These are phyloP conservation scores for Porites lobata DNA, from an alignment of 92 coral and sea anemone species.

Conservation along the genomic window DNA sequence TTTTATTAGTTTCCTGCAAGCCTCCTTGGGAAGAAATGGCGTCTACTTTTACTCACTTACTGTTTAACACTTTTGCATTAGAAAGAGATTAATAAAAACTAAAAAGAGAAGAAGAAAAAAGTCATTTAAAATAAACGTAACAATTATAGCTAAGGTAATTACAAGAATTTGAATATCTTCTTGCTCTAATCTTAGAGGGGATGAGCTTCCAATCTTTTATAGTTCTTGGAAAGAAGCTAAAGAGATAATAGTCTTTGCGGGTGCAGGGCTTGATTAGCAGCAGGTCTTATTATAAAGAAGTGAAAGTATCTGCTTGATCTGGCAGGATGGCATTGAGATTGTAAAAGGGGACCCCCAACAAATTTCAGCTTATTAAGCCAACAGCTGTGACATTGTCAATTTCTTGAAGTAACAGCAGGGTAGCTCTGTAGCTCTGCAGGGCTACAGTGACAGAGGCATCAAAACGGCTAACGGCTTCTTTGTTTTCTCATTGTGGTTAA, in stretches of 20 bases:
- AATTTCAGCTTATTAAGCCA: conserved; percentile 4
- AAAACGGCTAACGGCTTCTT: not conserved
- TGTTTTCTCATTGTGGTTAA: not conserved
- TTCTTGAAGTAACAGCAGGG: conserved; percentile 2
- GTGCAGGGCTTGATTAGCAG: not conserved
- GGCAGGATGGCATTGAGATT: not conserved
- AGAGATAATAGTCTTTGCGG: too few species aligned
- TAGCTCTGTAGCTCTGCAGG: conserved; percentile 11
- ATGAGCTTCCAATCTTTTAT: too few species aligned
- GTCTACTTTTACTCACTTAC: too few species aligned
- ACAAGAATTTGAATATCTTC: too few species aligned
- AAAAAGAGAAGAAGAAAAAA: too few species aligned
- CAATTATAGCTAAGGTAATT: too few species aligned
- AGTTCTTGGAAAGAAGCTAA: too few species aligned
- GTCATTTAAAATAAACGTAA: too few species aligned
- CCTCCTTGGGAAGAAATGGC: not conserved
- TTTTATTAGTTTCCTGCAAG: conserved; percentile 4
- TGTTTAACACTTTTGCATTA: too few species aligned
- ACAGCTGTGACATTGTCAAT: conserved; percentile 16
- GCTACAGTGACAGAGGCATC: conserved; percentile 3
- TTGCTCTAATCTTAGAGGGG: too few species aligned
- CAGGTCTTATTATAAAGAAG: conserved; percentile 16
- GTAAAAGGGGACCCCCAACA: not conserved
- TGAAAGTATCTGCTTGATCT: not conserved
- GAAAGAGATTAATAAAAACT: too few species aligned